Conservation (phyloP, 2,888 invertebrate genomes). For the Corythucha ciliata region DNA sequence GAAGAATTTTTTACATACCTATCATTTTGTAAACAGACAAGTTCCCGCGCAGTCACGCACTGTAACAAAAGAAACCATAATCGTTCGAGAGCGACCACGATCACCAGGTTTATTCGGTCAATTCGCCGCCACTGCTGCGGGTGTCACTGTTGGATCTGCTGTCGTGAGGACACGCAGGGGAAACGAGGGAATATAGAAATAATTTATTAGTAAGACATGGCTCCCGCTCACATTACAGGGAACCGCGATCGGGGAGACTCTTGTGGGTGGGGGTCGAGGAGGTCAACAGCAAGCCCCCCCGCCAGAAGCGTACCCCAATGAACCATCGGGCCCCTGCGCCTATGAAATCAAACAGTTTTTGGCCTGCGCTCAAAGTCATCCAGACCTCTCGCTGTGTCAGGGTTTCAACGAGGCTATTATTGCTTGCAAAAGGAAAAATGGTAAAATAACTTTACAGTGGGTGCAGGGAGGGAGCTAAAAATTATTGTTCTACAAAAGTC, state of each 20-base stretch:
- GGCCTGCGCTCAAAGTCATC: conserved; percentile 84
- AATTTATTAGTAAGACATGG: no score
- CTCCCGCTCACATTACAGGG: no score
- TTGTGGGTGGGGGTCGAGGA: no score
- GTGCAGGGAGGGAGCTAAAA: no score
- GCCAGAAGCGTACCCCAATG: conserved; percentile 44
- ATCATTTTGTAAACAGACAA: no score
- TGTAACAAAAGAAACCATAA: conserved; percentile 13
- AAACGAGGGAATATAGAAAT: no score
- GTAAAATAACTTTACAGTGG: no score
- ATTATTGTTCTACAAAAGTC: no score
- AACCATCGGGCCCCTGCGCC: conserved; percentile 70
- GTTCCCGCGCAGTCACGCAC: no score
- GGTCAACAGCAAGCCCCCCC: conserved; percentile 42
- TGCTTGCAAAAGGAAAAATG: conserved; percentile 81
- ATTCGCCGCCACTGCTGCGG: conserved; percentile 18
- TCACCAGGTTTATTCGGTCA: conserved; percentile 16
- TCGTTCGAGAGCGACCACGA: conserved; percentile 10
- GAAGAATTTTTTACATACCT: no score
- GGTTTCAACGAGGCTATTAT: conserved; percentile 96
- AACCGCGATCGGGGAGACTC: no score
- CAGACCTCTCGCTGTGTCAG: conserved; percentile 83
- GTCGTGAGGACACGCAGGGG: no score
- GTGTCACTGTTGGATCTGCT: conserved; percentile 20
- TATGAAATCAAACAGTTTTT: conserved; percentile 95